phyloP scores from a whole-genome alignment of 2,888 invertebrate genomes.

The Taphrorychus bicolor region DNA sequence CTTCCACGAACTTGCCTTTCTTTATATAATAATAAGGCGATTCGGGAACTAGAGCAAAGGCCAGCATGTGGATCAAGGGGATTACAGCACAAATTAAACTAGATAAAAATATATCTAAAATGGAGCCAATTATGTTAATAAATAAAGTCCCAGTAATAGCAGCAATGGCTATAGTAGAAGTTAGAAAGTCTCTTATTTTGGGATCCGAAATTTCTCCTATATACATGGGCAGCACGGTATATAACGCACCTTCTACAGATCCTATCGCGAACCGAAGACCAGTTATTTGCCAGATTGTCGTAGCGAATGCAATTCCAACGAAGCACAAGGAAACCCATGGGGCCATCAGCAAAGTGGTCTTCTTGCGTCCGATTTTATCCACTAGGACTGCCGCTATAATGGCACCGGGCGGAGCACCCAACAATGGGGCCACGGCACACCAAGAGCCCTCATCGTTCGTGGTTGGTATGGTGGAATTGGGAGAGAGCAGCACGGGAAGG shows the following conservation, averaged over 20 bases:
- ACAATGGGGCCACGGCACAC: conserved; percentile 70
- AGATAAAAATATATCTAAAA: conserved; percentile 64
- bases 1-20: conserved; percentile 59
- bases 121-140: conserved; percentile 69
- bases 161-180: conserved; percentile 66
- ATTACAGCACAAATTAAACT: conserved; percentile 66
- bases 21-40: conserved; percentile 64
- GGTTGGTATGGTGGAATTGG: conserved; percentile 62
- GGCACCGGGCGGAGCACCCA: conserved; percentile 70
- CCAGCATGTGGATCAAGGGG: conserved; percentile 65
- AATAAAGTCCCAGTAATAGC: conserved; percentile 64
- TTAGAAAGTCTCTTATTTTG: conserved; percentile 66
- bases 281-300: conserved; percentile 65
- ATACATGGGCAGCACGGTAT: conserved; percentile 64
- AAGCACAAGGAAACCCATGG: conserved; percentile 65
- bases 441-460: conserved; percentile 65
- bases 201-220: conserved; percentile 67
- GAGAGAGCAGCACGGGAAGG: conserved; percentile 60
- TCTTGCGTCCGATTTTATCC: conserved; percentile 70
- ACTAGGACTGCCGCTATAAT: conserved; percentile 68
- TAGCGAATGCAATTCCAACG: conserved; percentile 67
- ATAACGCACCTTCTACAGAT: conserved; percentile 61
- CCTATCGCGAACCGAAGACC: conserved; percentile 59
- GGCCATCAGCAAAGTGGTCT: conserved; percentile 50
- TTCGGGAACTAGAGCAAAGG: conserved; percentile 73